Evolutionary conservation across 2,113 vertebrate species (phyloP), one percentile per base, ranked within the genome.

Genomic region (Gallinago undulata): DNA sequence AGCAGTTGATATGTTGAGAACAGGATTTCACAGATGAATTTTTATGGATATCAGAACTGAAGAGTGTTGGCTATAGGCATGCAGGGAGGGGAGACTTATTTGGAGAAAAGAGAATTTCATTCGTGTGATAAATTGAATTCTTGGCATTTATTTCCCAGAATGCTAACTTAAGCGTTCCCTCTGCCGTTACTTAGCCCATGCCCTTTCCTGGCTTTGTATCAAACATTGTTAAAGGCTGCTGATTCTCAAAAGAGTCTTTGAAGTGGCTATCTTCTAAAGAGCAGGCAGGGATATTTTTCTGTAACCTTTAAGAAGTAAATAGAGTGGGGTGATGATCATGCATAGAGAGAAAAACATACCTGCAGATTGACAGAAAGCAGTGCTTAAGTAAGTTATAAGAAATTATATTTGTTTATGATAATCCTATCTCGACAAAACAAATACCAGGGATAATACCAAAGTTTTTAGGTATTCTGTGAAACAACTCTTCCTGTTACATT

Each of bases 231-330:
- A 82, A 94, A 97, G 67, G 67, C 89, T 93, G 50, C 83, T 93
- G 87, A 84, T 91, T 95, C 94, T 97, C 92, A 93, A 90, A 96
- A 92, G 93, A 83, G 59, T 51, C 89, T 96, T 96, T 97, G 95
- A 97, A 95, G 94, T 94, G 53, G 77, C 94, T 97, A 95, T 97
- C 96, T 97, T 97, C 89, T 96, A 72, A 97, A 91, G 56, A 96
- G 56, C 96, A 96, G 94, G 56, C 90, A 87, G 94, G 47, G 70
- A 96, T 96, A 50, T 93, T 96, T 94, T 92, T 94, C 91, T 95
- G 70, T 95, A 96, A 94, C 85, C 91, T 96, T 95, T 94, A 83
- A 80, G 89, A 95, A 94, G 63, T 41, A 85, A 94, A 94, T 56
- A 84, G 76, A 90, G 9, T 17, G 31, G 67, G 53, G 6, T 43